Percentiles rank a stretch among this genome's conserved stretches.
Evolutionary conservation across 2,113 vertebrate genomes (phyloP).

Genomic region (Nesoenas mayeri): DNA sequence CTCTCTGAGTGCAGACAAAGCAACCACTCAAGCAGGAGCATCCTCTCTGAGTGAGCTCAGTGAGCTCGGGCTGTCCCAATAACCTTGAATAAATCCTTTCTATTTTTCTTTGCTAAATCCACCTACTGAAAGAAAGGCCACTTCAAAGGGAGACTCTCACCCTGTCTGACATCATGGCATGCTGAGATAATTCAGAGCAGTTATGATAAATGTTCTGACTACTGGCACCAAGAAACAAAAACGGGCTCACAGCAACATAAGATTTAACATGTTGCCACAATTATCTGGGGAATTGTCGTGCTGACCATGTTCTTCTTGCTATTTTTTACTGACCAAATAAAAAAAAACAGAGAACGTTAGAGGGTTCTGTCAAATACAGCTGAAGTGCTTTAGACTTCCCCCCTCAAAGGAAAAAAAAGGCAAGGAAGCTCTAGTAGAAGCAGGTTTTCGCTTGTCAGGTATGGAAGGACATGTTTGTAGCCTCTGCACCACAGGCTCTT

Average conservation of each 20-base stretch:
- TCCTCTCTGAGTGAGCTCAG: not conserved
- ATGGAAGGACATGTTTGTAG: not conserved
- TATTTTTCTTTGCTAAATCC: not conserved
- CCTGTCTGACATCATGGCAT: not conserved
- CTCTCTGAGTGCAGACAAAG: not conserved
- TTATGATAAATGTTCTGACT: slow-evolving; percentile 37
- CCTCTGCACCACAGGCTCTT: not conserved
- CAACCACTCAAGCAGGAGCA: not conserved
- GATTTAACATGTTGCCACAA: slow-evolving; percentile 26
- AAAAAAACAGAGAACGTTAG: not conserved
- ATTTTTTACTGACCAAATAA: not conserved
- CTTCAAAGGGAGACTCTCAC: not conserved
- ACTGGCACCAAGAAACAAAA: slow-evolving; percentile 34
- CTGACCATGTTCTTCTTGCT: not conserved
- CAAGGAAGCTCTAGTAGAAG: not conserved
- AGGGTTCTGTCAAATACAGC: not conserved
- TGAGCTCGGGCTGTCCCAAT: not conserved
- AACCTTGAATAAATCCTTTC: not conserved
- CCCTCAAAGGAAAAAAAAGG: not conserved
- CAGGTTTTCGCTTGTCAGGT: not conserved
- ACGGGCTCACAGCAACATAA: not conserved
- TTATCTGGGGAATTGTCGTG: not conserved
- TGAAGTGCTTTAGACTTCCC: not conserved
- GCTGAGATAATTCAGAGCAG: slow-evolving; percentile 32
- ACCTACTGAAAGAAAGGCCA: not conserved